A percentile compares a stretch with the other conserved stretches of the same genome.
Conservation (phyloP, 2,113 vertebrate genomes). For the Hydrochoerus hydrochaeris region DNA sequence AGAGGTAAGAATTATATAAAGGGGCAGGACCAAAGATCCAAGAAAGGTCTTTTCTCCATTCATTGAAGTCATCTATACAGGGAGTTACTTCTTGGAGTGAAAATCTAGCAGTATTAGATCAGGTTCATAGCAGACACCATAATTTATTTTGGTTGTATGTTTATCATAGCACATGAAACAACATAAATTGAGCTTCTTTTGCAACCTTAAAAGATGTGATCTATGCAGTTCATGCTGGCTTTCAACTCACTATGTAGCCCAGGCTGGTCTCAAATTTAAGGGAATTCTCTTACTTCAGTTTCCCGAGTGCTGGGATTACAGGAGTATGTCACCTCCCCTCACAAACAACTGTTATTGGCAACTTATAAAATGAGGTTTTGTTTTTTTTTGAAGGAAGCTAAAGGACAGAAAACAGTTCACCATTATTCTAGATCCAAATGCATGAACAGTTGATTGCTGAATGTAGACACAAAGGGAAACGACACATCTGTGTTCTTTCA, state of each 20-base stretch:
- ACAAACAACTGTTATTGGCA: background rate
- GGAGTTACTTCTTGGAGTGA: background rate
- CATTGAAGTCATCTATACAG: background rate
- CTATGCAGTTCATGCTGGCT: background rate
- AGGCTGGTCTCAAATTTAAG: background rate
- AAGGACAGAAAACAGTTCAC: background rate
- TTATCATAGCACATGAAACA: background rate
- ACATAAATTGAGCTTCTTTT: background rate
- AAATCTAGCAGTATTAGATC: conserved; percentile 10
- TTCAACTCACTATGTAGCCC: background rate
- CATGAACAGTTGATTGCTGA: background rate
- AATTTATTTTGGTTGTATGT: background rate
- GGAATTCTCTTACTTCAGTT: background rate
- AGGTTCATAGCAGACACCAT: background rate
- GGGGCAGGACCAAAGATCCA: background rate
- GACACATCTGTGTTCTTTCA: background rate
- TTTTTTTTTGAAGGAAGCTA: background rate
- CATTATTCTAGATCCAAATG: background rate
- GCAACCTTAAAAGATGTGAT: background rate
- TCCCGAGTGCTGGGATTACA: background rate
- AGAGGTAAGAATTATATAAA: background rate
- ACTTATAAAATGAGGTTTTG: background rate
- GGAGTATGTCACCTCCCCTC: background rate
- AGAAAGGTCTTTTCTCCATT: background rate
- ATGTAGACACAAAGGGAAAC: background rate